Evolutionary conservation across 2,797 vertebrate species (phyloP).

Genomic region (Hydrocynus forskahlii): DNA sequence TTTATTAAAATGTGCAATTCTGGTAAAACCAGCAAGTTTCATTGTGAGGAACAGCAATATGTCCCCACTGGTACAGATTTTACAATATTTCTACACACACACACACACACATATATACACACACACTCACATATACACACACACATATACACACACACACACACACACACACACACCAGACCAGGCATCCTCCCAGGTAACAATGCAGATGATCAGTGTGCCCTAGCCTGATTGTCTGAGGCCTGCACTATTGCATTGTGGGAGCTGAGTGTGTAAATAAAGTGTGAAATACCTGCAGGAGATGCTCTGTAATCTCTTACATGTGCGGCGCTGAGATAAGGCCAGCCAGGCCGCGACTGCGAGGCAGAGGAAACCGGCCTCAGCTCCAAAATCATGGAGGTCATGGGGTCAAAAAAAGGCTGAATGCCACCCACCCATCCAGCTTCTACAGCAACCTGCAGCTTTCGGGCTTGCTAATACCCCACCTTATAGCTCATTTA

Average conservation of each 20-base stretch:
- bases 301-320: constrained; percentile 65
- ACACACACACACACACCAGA: no score
- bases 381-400: constrained; percentile 30
- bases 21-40: no score
- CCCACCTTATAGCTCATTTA: constrained; percentile 67
- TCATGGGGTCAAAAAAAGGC: neutral
- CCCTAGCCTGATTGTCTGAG: constrained; percentile 52
- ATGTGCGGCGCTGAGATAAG: constrained; percentile 65
- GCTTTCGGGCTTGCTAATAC: constrained; percentile 62
- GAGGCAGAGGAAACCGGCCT: constrained; percentile 22
- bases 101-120: no score
- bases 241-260: constrained; percentile 40
- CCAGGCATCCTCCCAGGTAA: constrained; percentile 42
- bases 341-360: constrained; percentile 34
- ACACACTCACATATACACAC: no score
- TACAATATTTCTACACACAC: neutral
- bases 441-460: constrained; percentile 28
- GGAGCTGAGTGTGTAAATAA: constrained; percentile 45
- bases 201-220: constrained; percentile 40
- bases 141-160: constrained; percentile 32
- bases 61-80: no score
- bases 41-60: no score
- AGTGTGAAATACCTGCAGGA: constrained; percentile 62
- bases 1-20: no score
- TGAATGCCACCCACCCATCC: constrained; percentile 13